A percentile compares a stretch with the other conserved stretches of the same genome.
Conservation (phyloP, 2,888 invertebrate species). For the Dryobota labecula region DNA sequence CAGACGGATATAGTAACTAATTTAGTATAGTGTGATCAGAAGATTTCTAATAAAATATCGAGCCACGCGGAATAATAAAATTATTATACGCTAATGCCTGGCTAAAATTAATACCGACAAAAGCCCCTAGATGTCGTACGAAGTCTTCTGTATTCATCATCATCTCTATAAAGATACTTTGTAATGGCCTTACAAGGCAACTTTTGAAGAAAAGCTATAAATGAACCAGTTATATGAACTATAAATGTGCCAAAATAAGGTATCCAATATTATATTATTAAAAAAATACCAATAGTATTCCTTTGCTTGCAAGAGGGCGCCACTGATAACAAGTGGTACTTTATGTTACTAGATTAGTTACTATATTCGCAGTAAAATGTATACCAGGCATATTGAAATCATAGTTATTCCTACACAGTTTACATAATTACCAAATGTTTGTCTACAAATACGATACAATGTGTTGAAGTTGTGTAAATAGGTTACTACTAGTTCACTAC, state of each 20-base stretch:
- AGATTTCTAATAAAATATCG: background rate
- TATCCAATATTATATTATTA: background rate
- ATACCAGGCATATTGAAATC: background rate
- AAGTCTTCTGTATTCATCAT: constrained; percentile 7
- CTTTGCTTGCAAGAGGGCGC: constrained; percentile 4
- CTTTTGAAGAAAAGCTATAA: background rate
- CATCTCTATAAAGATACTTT: background rate
- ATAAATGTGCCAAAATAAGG: background rate
- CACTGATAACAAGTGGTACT: background rate
- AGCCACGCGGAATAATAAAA: no score
- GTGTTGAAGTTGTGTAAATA: background rate
- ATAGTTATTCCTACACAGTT: background rate
- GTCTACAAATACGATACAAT: background rate
- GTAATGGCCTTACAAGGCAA: background rate
- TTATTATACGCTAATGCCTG: background rate
- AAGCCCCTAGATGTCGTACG: constrained; percentile 21
- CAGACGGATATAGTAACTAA: background rate
- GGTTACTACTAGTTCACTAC: background rate
- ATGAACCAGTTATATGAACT: no score
- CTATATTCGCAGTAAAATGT: background rate
- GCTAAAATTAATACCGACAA: background rate
- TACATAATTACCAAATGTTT: background rate
- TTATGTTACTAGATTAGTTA: constrained; percentile 1
- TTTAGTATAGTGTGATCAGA: background rate
- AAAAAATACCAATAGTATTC: background rate